These are phyloP conservation scores for Catostomus latipinnis DNA, from an alignment of 2,797 vertebrate species.

Conservation along the genomic window DNA sequence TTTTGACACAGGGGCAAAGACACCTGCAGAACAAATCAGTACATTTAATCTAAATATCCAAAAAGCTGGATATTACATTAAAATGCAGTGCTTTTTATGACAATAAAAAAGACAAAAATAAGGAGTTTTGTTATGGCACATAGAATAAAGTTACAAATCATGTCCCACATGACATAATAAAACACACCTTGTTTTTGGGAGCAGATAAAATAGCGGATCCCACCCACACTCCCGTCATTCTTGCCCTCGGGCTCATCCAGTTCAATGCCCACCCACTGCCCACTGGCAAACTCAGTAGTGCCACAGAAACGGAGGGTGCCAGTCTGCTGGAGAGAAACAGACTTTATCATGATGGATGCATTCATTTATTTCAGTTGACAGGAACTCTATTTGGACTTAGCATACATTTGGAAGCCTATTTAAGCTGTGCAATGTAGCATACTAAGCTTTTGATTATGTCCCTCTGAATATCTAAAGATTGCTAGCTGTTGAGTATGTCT, in stretches of 20 bases:
- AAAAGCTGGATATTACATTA: neutral
- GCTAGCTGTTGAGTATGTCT: too few relatives aligned
- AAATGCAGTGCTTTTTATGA: too few relatives aligned
- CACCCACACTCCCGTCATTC: slow-evolving; percentile 92
- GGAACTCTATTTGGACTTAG: too few relatives aligned
- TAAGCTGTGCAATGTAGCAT: too few relatives aligned
- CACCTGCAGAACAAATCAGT: slow-evolving; percentile 70
- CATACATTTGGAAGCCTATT: too few relatives aligned
- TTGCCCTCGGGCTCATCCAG: slow-evolving; percentile 92
- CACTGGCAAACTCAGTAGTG: slow-evolving; percentile 93
- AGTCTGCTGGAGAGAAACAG: slow-evolving; percentile 66
- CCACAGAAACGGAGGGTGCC: slow-evolving; percentile 92
- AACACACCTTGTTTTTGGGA: slow-evolving; percentile 89
- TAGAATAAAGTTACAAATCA: too few relatives aligned
- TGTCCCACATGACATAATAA: neutral
- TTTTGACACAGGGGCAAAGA: slow-evolving; percentile 91
- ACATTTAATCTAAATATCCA: neutral
- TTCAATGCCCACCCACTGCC: slow-evolving; percentile 94
- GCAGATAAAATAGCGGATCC: slow-evolving; percentile 93
- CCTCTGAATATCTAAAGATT: too few relatives aligned
- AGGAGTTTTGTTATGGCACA: too few relatives aligned
- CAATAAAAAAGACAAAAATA: too few relatives aligned
- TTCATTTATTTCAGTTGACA: neutral
- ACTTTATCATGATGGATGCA: neutral
- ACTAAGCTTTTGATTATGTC: too few relatives aligned